Conservation (phyloP, 2,113 vertebrate species). For the Zeus faber region DNA sequence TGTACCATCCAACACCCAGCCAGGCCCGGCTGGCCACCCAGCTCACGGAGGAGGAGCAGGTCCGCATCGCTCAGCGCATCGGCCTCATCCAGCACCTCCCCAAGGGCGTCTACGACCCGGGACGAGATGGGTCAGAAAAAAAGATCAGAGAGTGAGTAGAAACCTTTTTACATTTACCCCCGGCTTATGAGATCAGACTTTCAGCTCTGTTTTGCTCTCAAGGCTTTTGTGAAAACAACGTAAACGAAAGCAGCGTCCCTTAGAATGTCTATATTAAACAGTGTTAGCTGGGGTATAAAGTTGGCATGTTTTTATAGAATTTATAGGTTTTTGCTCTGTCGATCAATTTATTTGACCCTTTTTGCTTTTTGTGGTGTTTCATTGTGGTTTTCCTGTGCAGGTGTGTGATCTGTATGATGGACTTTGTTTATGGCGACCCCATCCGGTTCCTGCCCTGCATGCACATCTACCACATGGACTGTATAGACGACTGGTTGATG, state of each 20-base stretch:
- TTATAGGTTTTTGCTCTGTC: no score
- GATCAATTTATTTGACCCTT: no score
- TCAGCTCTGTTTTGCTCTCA: no score
- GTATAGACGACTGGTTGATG: constrained; percentile 99
- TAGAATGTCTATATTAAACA: no score
- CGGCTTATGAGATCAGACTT: no score
- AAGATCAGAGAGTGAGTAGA: constrained; percentile 97
- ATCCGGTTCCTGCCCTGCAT: constrained; percentile 98
- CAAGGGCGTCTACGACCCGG: constrained; percentile 93
- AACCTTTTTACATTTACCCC: no score
- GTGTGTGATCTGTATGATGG: constrained; percentile 99
- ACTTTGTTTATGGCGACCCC: constrained; percentile 98
- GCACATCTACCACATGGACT: constrained; percentile 99
- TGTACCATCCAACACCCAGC: constrained; percentile 85
- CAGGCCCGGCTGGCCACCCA: constrained; percentile 96
- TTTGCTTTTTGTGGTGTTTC: no score
- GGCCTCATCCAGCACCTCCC: constrained; percentile 98
- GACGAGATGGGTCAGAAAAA: constrained; percentile 92
- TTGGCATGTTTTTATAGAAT: no score
- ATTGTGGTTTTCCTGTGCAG: constrained; percentile 65
- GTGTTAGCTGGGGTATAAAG: no score
- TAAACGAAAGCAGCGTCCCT: no score
- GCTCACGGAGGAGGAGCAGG: constrained; percentile 97
- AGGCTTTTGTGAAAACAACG: no score
- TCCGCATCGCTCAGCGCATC: constrained; percentile 96